Conservation (phyloP, 2,888 invertebrate genomes). For the Drosophila phalerata region DNA sequence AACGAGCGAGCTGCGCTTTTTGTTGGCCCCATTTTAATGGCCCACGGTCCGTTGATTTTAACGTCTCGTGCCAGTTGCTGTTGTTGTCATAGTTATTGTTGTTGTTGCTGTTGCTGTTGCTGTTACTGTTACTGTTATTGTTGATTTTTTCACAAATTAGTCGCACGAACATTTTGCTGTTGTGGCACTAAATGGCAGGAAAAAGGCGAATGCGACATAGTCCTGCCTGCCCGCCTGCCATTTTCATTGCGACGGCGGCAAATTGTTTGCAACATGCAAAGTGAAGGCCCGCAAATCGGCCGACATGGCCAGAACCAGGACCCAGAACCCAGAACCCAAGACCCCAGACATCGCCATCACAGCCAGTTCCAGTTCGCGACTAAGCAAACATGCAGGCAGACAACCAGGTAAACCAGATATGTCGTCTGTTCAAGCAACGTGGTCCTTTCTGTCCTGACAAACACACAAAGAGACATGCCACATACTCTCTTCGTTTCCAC, state of each 20-base stretch:
- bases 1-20: conserved; percentile 61
- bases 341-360: conserved; percentile 20
- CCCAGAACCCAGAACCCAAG: conserved; percentile 10
- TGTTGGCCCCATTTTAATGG: conserved; percentile 70
- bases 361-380: conserved; percentile 35
- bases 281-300: conserved; percentile 69
- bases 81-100: conserved; percentile 25
- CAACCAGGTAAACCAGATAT: conserved; percentile 4
- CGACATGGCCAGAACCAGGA: conserved; percentile 44
- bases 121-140: conserved; percentile 36
- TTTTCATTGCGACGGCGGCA: conserved; percentile 49
- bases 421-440: conserved; percentile 9
- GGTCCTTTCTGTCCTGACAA: conserved; percentile 54
- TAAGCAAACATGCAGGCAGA: conserved; percentile 59
- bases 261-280: conserved; percentile 79
- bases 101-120: conserved; percentile 14
- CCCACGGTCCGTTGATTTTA: conserved; percentile 69
- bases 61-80: conserved; percentile 67
- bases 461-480: conserved; percentile 51
- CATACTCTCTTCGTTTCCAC: conserved; percentile 18
- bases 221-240: conserved; percentile 23
- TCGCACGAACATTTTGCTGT: conserved; percentile 77
- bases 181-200: conserved; percentile 67
- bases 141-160: conserved; percentile 70
- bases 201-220: conserved; percentile 52